phyloP scores from a whole-genome alignment of 2,797 vertebrate species.

The Clarias pachynema region DNA sequence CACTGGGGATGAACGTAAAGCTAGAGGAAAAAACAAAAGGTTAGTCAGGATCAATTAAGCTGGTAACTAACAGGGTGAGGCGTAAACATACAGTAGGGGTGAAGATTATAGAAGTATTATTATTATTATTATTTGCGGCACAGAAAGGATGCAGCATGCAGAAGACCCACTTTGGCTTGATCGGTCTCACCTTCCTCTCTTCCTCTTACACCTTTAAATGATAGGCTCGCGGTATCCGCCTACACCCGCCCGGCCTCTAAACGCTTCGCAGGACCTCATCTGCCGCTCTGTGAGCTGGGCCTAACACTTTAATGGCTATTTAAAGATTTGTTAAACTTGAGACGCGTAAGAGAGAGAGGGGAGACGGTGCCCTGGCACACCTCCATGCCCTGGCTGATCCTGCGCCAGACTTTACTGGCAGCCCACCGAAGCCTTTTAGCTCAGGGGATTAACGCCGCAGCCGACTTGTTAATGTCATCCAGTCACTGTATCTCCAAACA shows the following conservation, averaged over 20 bases:
- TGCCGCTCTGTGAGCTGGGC: background rate
- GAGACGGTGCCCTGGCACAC: background rate
- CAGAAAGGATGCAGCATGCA: no score
- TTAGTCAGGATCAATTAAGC: slow-evolving; percentile 8
- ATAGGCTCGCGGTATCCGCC: background rate
- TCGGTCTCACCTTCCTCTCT: background rate
- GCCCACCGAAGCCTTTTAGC: slow-evolving; percentile 25
- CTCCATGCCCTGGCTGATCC: slow-evolving; percentile 13
- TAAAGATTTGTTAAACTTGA: slow-evolving; percentile 6
- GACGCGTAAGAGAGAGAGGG: background rate
- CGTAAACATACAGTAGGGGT: background rate
- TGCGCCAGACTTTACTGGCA: slow-evolving; percentile 21
- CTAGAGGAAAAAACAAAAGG: slow-evolving; percentile 17
- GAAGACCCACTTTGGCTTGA: background rate
- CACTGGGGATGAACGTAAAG: background rate
- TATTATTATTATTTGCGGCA: background rate
- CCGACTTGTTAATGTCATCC: slow-evolving; percentile 21
- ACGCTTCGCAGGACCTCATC: slow-evolving; percentile 12
- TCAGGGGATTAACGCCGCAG: slow-evolving; percentile 24
- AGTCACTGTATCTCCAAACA: slow-evolving; percentile 24
- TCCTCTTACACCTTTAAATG: slow-evolving; percentile 25
- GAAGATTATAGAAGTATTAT: background rate
- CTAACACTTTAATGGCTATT: slow-evolving; percentile 23
- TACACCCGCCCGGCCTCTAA: slow-evolving; percentile 6
- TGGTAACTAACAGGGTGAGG: background rate